These are phyloP conservation scores for Himalopsyche japonica DNA, from an alignment of 2,888 invertebrate genomes.

Conservation along the genomic window DNA sequence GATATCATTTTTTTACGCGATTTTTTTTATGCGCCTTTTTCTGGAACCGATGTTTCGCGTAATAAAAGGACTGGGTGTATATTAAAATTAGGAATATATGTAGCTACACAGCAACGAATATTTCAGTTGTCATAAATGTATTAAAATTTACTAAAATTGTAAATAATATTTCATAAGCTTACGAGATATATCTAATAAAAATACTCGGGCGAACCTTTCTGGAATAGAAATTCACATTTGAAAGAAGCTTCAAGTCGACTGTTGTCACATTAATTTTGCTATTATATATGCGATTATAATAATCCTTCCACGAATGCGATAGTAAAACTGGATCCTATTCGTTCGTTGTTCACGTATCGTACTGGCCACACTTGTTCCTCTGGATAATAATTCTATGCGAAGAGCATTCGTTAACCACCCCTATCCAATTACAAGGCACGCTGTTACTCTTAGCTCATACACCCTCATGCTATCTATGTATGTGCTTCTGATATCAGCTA, in stretches of 20 bases:
- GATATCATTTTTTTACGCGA: too few species aligned
- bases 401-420: background rate
- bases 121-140: too few species aligned
- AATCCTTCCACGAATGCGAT: background rate
- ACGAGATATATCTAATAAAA: background rate
- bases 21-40: too few species aligned
- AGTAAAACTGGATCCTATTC: background rate
- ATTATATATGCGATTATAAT: background rate
- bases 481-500: background rate
- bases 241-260: background rate
- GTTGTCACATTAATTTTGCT: background rate
- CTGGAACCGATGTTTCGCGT: too few species aligned
- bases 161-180: too few species aligned
- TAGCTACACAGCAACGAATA: too few species aligned
- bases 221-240: background rate
- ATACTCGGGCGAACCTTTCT: background rate
- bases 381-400: background rate
- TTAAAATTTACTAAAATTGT: too few species aligned
- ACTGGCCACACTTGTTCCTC: background rate
- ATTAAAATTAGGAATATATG: too few species aligned
- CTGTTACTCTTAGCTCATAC: background rate
- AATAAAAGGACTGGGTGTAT: too few species aligned
- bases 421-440: conserved; percentile 20
- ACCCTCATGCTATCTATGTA: background rate
- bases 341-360: background rate